Percentiles rank a stretch among this genome's conserved stretches.
phyloP scores from a whole-genome alignment of 1,140 invertebrate genomes.

The Neodiprion virginianus region DNA sequence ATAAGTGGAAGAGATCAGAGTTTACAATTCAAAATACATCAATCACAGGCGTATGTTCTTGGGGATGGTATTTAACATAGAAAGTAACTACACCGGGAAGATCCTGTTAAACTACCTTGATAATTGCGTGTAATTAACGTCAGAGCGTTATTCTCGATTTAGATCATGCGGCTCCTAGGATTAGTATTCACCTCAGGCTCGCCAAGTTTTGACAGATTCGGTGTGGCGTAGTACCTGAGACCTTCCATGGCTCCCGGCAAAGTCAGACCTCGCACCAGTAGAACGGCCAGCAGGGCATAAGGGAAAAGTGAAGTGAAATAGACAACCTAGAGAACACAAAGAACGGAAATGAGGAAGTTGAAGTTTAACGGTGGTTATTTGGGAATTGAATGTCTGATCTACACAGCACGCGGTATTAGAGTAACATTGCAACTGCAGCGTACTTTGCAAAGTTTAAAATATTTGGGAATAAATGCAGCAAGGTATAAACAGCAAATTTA shows the following conservation, averaged over 20 bases:
- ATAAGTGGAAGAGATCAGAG: slow-evolving; percentile 8
- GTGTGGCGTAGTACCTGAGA: slow-evolving; percentile 94
- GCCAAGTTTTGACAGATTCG: slow-evolving; percentile 88
- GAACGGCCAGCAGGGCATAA: slow-evolving; percentile 89
- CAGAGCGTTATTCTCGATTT: neutral
- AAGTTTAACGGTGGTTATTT: neutral
- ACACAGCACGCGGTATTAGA: neutral
- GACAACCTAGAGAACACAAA: slow-evolving; percentile 74
- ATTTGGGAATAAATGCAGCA: neutral
- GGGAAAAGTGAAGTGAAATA: slow-evolving; percentile 96
- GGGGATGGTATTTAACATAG: no score
- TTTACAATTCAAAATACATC: neutral
- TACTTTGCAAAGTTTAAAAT: slow-evolving; percentile 13
- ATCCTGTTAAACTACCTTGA: no score
- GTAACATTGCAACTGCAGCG: slow-evolving; percentile 4
- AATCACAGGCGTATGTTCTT: neutral
- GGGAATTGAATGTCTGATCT: neutral
- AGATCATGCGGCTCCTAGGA: neutral
- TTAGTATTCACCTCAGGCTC: slow-evolving; percentile 73
- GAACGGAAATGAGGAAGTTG: slow-evolving; percentile 7
- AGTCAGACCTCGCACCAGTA: slow-evolving; percentile 88
- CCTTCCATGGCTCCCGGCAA: slow-evolving; percentile 89
- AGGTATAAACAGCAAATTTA: neutral
- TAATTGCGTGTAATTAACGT: neutral
- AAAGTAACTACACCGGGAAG: no score